phyloP scores from a whole-genome alignment of 2,113 vertebrate species.

The Actenoides hombroni region DNA sequence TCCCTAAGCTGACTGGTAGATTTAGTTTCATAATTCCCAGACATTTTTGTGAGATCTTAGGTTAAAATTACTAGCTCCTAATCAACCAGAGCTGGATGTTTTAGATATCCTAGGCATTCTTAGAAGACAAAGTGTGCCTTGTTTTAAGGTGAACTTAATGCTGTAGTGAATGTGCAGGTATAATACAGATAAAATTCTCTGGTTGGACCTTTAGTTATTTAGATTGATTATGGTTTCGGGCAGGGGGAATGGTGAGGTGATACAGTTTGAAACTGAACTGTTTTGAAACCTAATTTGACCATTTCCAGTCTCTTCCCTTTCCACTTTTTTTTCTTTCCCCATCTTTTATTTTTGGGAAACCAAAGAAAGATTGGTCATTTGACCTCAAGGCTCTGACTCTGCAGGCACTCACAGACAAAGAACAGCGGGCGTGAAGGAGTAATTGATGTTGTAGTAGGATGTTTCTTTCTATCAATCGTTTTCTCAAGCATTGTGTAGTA shows the following conservation, averaged over 20 bases:
- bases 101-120: neutral
- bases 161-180: neutral
- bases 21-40: neutral
- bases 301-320: neutral
- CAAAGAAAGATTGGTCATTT: neutral
- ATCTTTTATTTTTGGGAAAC: neutral
- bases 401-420: neutral
- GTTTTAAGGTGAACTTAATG: neutral
- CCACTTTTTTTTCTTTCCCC: neutral
- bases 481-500: neutral
- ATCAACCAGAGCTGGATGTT: neutral
- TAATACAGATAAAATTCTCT: neutral
- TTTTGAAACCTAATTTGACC: neutral
- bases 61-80: neutral
- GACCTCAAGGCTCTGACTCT: neutral
- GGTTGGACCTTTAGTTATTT: neutral
- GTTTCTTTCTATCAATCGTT: neutral
- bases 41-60: neutral
- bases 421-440: neutral
- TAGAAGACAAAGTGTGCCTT: neutral
- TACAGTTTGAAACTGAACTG: neutral
- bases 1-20: neutral
- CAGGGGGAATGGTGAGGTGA: neutral
- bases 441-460: neutral
- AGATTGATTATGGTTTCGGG: neutral